Percentiles rank a stretch among this genome's conserved stretches.
phyloP scores from a whole-genome alignment of 2,888 invertebrate species.

The Orthonychiurus folsomi region DNA sequence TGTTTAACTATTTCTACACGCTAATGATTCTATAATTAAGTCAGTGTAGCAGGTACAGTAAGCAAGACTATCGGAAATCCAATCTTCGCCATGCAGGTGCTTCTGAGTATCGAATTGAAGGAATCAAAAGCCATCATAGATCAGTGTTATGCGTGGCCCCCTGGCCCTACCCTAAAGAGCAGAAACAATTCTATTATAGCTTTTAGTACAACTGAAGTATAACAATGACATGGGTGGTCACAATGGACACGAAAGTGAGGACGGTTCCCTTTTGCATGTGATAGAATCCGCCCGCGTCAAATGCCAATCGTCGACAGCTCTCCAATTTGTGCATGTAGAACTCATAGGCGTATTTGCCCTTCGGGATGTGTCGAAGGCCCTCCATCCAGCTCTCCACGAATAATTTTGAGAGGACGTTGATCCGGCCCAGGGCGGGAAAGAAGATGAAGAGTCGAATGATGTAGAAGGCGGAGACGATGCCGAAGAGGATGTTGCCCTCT shows the following conservation, averaged over 20 bases:
- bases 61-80: too few species aligned
- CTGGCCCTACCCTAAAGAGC: too few species aligned
- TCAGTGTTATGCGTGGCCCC: too few species aligned
- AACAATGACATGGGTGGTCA: slow-evolving; percentile 38
- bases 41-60: too few species aligned
- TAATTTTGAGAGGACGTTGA: slow-evolving; percentile 29
- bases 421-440: slow-evolving; percentile 35
- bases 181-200: neutral
- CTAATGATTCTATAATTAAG: too few species aligned
- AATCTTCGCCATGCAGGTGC: too few species aligned
- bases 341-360: slow-evolving; percentile 39
- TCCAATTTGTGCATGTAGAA: slow-evolving; percentile 39
- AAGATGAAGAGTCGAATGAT: slow-evolving; percentile 37
- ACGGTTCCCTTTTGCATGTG: slow-evolving; percentile 39
- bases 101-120: neutral
- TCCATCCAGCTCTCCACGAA: slow-evolving; percentile 39
- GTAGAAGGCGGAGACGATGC: slow-evolving; percentile 32
- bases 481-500: slow-evolving; percentile 29
- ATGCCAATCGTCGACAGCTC: slow-evolving; percentile 34
- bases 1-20: too few species aligned
- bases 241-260: slow-evolving; percentile 37
- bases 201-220: slow-evolving; percentile 35
- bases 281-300: slow-evolving; percentile 37
- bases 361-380: slow-evolving; percentile 34
- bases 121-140: too few species aligned